Conservation (phyloP, 2,113 vertebrate genomes). For the Nestor notabilis region DNA sequence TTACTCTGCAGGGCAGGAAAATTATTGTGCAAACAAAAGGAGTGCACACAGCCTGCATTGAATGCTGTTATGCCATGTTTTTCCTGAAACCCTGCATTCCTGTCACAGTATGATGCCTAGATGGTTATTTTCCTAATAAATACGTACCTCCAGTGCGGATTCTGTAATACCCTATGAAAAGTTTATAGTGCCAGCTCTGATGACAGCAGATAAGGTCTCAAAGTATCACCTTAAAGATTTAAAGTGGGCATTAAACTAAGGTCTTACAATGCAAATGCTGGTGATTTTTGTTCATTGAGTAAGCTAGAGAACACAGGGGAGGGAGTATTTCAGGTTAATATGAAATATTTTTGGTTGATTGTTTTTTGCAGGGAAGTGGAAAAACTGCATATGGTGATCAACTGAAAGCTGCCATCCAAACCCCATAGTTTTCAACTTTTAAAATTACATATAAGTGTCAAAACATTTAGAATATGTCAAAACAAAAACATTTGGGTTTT, state of each 20-base stretch:
- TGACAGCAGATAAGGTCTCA: neutral
- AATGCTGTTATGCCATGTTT: neutral
- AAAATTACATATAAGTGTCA: neutral
- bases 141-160: neutral
- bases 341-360: neutral
- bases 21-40: neutral
- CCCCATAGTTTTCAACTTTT: neutral
- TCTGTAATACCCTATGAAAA: neutral
- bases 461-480: conserved; percentile 41
- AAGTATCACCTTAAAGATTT: neutral
- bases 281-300: neutral
- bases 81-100: neutral
- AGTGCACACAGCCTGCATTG: rapidly evolving
- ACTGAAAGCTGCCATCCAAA: conserved; percentile 20
- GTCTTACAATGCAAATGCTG: neutral
- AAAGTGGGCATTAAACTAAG: neutral
- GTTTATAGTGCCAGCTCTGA: neutral
- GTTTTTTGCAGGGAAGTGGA: neutral
- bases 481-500: neutral
- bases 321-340: neutral
- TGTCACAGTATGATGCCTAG: neutral
- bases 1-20: neutral
- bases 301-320: neutral
- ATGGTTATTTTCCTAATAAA: neutral
- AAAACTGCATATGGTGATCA: neutral